Percentiles rank a stretch among this genome's conserved stretches.
Conservation (phyloP, 2,797 vertebrate species). For the Astyanax mexicanus region DNA sequence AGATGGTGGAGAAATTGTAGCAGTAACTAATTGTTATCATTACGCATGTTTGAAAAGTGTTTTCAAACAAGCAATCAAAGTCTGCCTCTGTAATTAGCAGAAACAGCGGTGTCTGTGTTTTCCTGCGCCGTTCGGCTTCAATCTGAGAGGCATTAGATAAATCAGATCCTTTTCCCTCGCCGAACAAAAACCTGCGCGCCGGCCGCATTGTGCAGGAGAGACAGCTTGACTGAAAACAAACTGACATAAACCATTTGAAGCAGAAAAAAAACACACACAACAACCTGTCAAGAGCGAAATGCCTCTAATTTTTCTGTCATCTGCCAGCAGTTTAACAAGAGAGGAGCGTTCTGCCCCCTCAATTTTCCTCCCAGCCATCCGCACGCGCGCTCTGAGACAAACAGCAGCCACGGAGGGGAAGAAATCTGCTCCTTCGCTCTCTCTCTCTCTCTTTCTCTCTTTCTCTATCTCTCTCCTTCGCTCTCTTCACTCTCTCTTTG, state of each 20-base stretch:
- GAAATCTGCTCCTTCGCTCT: constrained; percentile 52
- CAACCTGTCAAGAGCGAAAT: constrained; percentile 84
- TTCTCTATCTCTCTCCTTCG: constrained; percentile 36
- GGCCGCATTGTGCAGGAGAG: constrained; percentile 70
- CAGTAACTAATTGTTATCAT: constrained; percentile 81
- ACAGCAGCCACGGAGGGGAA: constrained; percentile 60
- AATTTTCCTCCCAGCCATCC: constrained; percentile 71
- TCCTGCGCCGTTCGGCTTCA: constrained; percentile 60
- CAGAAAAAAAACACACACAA: constrained; percentile 77
- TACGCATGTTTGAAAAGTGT: constrained; percentile 80
- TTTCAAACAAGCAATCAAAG: constrained; percentile 87
- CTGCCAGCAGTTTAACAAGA: constrained; percentile 85
- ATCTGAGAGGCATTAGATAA: constrained; percentile 71
- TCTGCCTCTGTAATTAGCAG: constrained; percentile 80
- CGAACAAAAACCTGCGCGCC: constrained; percentile 62
- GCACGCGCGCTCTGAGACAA: constrained; percentile 63
- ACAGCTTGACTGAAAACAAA: constrained; percentile 85
- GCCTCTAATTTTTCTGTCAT: constrained; percentile 88
- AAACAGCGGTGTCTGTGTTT: constrained; percentile 75
- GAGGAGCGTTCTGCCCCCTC: constrained; percentile 76
- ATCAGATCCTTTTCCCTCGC: constrained; percentile 76
- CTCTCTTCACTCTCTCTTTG: constrained; percentile 11
- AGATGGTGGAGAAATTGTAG: constrained; percentile 61
- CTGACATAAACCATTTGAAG: constrained; percentile 84
- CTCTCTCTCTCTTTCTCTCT: constrained; percentile 10